These are phyloP conservation scores for Hyperoplus immaculatus DNA, from an alignment of 2,797 vertebrate species.

Conservation along the genomic window DNA sequence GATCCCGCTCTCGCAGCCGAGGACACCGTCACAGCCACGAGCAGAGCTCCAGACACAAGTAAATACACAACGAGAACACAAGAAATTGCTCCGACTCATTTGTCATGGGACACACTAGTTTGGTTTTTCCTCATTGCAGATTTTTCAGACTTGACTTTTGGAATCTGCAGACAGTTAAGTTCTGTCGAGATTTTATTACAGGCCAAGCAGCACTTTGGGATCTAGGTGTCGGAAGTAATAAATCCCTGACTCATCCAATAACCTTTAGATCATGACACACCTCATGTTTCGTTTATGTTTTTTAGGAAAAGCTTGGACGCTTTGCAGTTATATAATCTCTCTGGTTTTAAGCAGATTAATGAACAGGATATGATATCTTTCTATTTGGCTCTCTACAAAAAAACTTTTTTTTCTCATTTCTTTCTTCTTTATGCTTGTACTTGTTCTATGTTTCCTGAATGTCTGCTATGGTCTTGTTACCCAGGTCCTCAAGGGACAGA, in stretches of 20 bases:
- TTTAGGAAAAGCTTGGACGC: background rate
- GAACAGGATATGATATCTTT: background rate
- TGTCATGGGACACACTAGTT: background rate
- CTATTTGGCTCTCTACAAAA: background rate
- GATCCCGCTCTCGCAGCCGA: constrained; percentile 90
- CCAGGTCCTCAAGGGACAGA: constrained; percentile 90
- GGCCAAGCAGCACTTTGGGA: background rate
- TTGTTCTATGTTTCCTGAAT: background rate
- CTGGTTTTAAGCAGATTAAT: background rate
- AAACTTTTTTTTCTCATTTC: background rate
- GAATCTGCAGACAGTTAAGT: background rate
- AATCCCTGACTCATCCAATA: background rate
- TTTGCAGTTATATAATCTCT: background rate
- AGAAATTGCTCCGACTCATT: background rate
- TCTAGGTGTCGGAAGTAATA: background rate
- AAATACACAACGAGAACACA: constrained; percentile 15
- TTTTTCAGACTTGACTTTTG: too few relatives aligned
- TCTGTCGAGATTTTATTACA: background rate
- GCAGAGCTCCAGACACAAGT: constrained; percentile 92
- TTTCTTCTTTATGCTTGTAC: background rate
- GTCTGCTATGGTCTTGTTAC: rapidly evolving
- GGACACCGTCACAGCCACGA: constrained; percentile 89
- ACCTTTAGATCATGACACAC: background rate
- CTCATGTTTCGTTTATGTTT: background rate
- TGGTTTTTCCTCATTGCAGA: background rate